Base-by-base conservation (phyloP, 1,140 invertebrate genomes). In the Trachelipus rathkii region DNA sequence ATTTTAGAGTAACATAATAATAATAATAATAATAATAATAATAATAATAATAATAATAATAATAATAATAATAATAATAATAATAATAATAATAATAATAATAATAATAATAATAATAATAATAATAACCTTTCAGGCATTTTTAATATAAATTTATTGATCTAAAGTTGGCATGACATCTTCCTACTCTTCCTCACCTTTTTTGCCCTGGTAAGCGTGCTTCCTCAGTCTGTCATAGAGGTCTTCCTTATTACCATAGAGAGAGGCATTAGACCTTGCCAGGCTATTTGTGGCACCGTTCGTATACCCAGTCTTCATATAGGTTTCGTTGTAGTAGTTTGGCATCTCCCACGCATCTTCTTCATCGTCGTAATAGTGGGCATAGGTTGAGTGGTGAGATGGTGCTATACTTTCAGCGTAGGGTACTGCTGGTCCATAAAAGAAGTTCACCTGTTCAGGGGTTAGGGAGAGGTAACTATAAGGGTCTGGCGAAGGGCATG, bases 291-390 rank as follows among this genome's bases (percentile, higher is more conserved):
- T 68, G 33, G 80, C 75, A 21, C 80, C 80, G 33, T 81, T 81
- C 24, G 74, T 72, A 70, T 78, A 81, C n/a, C 77, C 80, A 44
- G 80, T 89, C 88, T 96, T 96, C 93, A 96, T 95, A 82, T 96
- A 96, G 19, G 94, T 95, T 87, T 97, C 95, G 85, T 96, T 96
- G 85, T 97, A 97, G 84, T 96, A 96, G 85, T 96, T 96, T 0
- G 95, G 95, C 95, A 97, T 96, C 84, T 96, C 95, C 94, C 95
- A 96, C 13, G 94, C 95, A 81, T 96, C 94, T 84, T 96, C 95
- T 84, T 97, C 95, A 81, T 95, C 93, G 84, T 94, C 93, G 82
- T 96, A 97, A 84, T 96, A 97, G 84, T 96, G 95, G 19, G 95
- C 95, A 84, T 97, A 97, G 0, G 94, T 96, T 50, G 93, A 95